Conservation (phyloP, 1,140 invertebrate genomes). For the Cecropterus lyciades region DNA sequence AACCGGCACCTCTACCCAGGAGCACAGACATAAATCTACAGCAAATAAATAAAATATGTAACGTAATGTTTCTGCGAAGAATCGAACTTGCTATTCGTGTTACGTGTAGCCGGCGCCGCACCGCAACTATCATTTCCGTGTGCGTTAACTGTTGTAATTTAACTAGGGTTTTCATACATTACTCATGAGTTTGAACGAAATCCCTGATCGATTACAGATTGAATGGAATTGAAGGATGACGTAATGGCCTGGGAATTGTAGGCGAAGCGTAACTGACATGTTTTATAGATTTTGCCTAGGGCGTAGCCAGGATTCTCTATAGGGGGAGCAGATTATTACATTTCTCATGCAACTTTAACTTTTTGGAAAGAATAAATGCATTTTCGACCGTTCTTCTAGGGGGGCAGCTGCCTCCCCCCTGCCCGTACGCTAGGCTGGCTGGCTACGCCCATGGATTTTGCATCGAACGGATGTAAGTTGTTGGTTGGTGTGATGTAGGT, state of each 20-base stretch:
- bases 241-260: conserved; percentile 19
- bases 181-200: conserved; percentile 33
- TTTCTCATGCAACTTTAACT: too few relatives aligned
- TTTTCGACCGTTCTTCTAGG: too few relatives aligned
- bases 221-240: conserved; percentile 29
- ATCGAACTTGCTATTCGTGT: conserved; percentile 20
- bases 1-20: neutral
- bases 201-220: conserved; percentile 19
- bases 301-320: too few relatives aligned
- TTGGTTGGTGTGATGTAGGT: too few relatives aligned
- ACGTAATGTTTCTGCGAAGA: conserved; percentile 8
- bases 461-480: too few relatives aligned
- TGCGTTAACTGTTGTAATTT: conserved; percentile 44
- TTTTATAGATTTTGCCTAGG: conserved; percentile 1
- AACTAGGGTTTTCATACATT: conserved; percentile 39
- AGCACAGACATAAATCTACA: neutral
- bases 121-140: conserved; percentile 33
- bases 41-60: conserved; percentile 15
- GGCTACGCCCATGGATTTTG: too few relatives aligned
- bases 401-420: too few relatives aligned
- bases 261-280: conserved; percentile 6
- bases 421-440: too few relatives aligned
- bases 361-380: too few relatives aligned
- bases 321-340: too few relatives aligned
- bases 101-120: conserved; percentile 24